Percentiles rank a stretch among this genome's conserved stretches.
phyloP scores from a whole-genome alignment of 2,797 vertebrate genomes.

The Eutrigla gurnardus region DNA sequence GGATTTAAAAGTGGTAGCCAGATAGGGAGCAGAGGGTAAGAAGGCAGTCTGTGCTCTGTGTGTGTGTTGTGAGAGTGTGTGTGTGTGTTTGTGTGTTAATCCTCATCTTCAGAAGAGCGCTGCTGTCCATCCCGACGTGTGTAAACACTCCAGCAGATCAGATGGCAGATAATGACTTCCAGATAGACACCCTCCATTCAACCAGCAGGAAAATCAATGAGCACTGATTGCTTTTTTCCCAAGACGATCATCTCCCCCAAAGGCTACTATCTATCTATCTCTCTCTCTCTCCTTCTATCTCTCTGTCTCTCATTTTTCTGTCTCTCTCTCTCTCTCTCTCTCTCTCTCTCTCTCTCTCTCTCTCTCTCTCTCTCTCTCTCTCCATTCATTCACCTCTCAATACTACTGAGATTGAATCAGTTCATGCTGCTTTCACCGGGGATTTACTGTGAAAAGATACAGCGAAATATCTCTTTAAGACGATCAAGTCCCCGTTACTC shows the following conservation, averaged over 20 bases:
- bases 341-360: constrained; percentile 35
- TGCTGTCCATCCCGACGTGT: constrained; percentile 77
- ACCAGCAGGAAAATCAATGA: constrained; percentile 85
- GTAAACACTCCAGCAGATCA: constrained; percentile 82
- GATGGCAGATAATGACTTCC: constrained; percentile 83
- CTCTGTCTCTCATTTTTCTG: constrained; percentile 47
- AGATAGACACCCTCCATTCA: constrained; percentile 84
- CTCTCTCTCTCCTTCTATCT: constrained; percentile 62
- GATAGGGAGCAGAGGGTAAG: constrained; percentile 40
- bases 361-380: constrained; percentile 18
- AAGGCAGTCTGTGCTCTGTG: constrained; percentile 49
- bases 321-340: constrained; percentile 34
- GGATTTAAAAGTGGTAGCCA: constrained; percentile 66
- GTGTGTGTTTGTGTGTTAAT: constrained; percentile 68
- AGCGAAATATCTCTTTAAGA: constrained; percentile 64
- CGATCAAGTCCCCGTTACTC: constrained; percentile 43
- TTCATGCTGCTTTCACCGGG: constrained; percentile 67
- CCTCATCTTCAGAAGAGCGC: constrained; percentile 77
- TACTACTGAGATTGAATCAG: constrained; percentile 70
- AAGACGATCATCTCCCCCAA: constrained; percentile 76
- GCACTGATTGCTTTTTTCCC: constrained; percentile 85
- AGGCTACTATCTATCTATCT: constrained; percentile 75
- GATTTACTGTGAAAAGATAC: constrained; percentile 70
- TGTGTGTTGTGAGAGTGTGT: constrained; percentile 35
- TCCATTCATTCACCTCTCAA: constrained; percentile 70